Evolutionary conservation across 1,140 invertebrate species (phyloP).

Genomic region (Eriocheir sinensis): DNA sequence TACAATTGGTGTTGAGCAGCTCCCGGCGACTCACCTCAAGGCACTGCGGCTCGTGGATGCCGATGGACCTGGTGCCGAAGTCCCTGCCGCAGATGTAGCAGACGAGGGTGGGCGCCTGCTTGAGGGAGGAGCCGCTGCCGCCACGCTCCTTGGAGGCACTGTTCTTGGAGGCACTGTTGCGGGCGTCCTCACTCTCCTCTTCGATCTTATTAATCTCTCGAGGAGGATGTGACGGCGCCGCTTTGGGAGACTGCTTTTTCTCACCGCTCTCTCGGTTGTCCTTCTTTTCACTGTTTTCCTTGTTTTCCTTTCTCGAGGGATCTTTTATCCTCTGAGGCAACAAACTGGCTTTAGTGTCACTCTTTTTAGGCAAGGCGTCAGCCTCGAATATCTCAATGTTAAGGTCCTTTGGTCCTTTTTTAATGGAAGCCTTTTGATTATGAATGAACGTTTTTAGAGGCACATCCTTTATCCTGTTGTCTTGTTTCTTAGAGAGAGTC

Average conservation of each 20-base stretch:
- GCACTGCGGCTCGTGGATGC: slow-evolving; percentile 90
- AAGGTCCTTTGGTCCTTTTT: slow-evolving; percentile 71
- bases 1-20: too few relatives aligned
- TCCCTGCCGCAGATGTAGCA: slow-evolving; percentile 90
- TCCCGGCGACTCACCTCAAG: slow-evolving; percentile 83
- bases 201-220: slow-evolving; percentile 64
- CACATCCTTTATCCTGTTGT: slow-evolving; percentile 82
- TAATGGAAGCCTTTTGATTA: slow-evolving; percentile 75
- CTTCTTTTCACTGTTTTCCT: not conserved
- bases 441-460: slow-evolving; percentile 57
- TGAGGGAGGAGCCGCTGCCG: not conserved
- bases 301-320: not conserved
- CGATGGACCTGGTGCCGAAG: slow-evolving; percentile 88
- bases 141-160: slow-evolving; percentile 29
- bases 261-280: slow-evolving; percentile 37
- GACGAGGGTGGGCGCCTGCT: slow-evolving; percentile 81
- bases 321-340: not conserved
- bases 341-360: slow-evolving; percentile 32
- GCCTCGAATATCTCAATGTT: slow-evolving; percentile 73
- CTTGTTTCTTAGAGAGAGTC: slow-evolving; percentile 79
- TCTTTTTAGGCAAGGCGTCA: slow-evolving; percentile 10
- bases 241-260: slow-evolving; percentile 13
- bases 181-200: slow-evolving; percentile 65
- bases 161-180: slow-evolving; percentile 9
- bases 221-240: slow-evolving; percentile 45